phyloP scores from a whole-genome alignment of 1,140 invertebrate genomes.

The Chrysomallon squamiferum region DNA sequence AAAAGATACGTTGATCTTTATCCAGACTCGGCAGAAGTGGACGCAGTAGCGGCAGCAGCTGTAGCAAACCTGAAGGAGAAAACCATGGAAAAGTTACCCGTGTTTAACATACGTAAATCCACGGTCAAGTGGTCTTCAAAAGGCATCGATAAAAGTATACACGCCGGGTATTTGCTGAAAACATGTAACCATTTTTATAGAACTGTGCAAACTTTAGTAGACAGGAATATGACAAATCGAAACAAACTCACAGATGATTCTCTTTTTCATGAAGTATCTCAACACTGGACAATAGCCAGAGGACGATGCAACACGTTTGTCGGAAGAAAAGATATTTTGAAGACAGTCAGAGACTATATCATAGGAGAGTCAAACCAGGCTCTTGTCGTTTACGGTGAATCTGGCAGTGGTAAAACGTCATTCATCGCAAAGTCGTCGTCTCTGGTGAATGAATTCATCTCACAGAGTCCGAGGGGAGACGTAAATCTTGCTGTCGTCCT shows the following conservation, averaged over 20 bases:
- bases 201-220: conserved; percentile 80
- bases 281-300: conserved; percentile 93
- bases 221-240: conserved; percentile 45
- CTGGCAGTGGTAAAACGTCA: conserved; percentile 56
- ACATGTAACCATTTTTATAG: conserved; percentile 76
- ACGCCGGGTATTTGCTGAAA: conserved; percentile 28
- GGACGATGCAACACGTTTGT: conserved; percentile 89
- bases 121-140: conserved; percentile 91
- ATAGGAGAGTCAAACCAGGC: conserved; percentile 38
- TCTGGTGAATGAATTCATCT: conserved; percentile 31
- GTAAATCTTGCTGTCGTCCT: conserved; percentile 42
- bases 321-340: conserved; percentile 69
- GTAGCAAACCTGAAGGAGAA: conserved; percentile 81
- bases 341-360: conserved; percentile 76
- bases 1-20: conserved; percentile 91
- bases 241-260: conserved; percentile 64
- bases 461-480: conserved; percentile 8
- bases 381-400: conserved; percentile 48
- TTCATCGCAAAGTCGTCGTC: conserved; percentile 48
- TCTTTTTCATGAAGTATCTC: conserved; percentile 83
- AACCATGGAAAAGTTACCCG: conserved; percentile 26
- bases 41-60: conserved; percentile 88
- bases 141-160: conserved; percentile 80
- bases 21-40: conserved; percentile 79
- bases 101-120: conserved; percentile 30